Evolutionary conservation across 1,140 invertebrate species (phyloP).

Genomic region (Drosophila dunni): DNA sequence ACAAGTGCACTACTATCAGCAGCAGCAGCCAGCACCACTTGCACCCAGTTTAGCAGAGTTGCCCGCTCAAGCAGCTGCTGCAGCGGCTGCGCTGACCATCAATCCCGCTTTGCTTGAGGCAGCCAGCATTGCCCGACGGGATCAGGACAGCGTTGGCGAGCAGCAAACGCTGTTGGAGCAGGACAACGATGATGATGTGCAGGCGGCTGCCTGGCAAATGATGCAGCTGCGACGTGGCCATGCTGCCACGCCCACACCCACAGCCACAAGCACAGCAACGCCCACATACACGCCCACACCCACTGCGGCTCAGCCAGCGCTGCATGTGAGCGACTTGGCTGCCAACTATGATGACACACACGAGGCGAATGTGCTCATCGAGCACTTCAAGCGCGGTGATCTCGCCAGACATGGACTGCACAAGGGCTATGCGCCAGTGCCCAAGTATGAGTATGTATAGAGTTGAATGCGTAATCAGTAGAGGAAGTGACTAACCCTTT

Average conservation of each 20-base stretch:
- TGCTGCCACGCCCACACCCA: conserved; percentile 35
- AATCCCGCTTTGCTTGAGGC: conserved; percentile 86
- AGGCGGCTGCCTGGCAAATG: conserved; percentile 68
- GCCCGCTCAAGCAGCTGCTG: conserved; percentile 15
- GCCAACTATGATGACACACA: conserved; percentile 78
- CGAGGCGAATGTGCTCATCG: conserved; percentile 76
- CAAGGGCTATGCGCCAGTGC: conserved; percentile 78
- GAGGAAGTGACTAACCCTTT: background rate
- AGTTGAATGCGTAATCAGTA: background rate
- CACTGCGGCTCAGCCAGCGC: conserved; percentile 30
- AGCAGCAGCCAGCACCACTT: background rate
- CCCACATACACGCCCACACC: conserved; percentile 17
- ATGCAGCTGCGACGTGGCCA: conserved; percentile 69
- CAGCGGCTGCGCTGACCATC: conserved; percentile 61
- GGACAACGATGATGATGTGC: conserved; percentile 58
- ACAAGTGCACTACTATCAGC: conserved; percentile 32
- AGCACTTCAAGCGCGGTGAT: conserved; percentile 78
- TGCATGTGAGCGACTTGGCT: conserved; percentile 67
- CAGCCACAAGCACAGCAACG: conserved; percentile 33
- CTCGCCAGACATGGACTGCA: conserved; percentile 72
- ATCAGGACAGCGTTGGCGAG: conserved; percentile 41
- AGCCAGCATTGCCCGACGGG: conserved; percentile 79
- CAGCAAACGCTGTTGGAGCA: background rate
- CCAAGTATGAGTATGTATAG: conserved; percentile 80
- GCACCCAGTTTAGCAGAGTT: conserved; percentile 42